phyloP scores from a whole-genome alignment of 1,140 invertebrate species.

The Telenomus remus region DNA sequence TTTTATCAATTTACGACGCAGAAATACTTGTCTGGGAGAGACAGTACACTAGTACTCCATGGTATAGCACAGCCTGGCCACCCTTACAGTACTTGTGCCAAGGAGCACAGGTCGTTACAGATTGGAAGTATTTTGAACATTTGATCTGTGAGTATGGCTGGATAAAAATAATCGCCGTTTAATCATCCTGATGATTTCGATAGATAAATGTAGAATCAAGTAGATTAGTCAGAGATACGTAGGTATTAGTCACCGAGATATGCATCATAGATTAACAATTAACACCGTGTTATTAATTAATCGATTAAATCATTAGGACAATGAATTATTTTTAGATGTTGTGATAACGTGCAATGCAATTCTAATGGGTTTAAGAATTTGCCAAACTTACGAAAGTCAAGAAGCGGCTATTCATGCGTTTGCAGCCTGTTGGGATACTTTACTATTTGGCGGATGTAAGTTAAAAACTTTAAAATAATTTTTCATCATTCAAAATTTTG shows the following conservation, averaged over 20 bases:
- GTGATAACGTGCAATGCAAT: slow-evolving; percentile 82
- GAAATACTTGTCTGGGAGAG: slow-evolving; percentile 84
- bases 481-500: no score
- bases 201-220: no score
- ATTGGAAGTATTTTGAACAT: slow-evolving; percentile 83
- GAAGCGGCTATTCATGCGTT: slow-evolving; percentile 79
- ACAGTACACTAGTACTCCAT: slow-evolving; percentile 81
- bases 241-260: no score
- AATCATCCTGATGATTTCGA: no score
- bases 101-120: slow-evolving; percentile 79
- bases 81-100: slow-evolving; percentile 80
- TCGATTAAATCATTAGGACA: background rate
- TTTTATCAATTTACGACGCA: slow-evolving; percentile 86
- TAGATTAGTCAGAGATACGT: no score
- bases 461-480: slow-evolving; percentile 2
- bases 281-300: slow-evolving; percentile 5
- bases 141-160: slow-evolving; percentile 80
- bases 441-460: slow-evolving; percentile 82
- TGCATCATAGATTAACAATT: no score
- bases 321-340: slow-evolving; percentile 74
- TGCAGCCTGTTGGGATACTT: slow-evolving; percentile 85
- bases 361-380: slow-evolving; percentile 80
- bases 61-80: slow-evolving; percentile 80
- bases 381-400: slow-evolving; percentile 73
- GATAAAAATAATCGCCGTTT: background rate